A percentile compares a stretch with the other conserved stretches of the same genome.
phyloP scores from a whole-genome alignment of 2,888 invertebrate genomes.

The Argynnis bischoffii region DNA sequence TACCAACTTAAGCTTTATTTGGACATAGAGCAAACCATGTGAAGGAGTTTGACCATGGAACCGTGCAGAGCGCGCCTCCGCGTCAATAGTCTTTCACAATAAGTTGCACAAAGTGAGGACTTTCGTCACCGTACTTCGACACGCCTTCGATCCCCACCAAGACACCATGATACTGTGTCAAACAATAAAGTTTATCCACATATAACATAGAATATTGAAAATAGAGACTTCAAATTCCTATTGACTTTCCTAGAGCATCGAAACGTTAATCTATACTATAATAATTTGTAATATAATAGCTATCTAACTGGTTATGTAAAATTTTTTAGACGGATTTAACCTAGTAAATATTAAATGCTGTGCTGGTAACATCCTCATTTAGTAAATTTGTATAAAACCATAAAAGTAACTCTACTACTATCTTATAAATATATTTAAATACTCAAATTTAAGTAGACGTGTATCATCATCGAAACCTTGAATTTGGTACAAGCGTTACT shows the following conservation, averaged over 20 bases:
- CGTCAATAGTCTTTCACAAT: constrained; percentile 76
- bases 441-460: constrained; percentile 14
- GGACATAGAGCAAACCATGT: constrained; percentile 38
- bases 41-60: constrained; percentile 43
- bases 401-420: not conserved
- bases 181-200: constrained; percentile 6
- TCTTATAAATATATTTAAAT: constrained; percentile 7
- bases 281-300: not conserved
- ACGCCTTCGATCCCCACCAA: constrained; percentile 59
- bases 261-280: not conserved
- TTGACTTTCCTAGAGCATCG: not conserved
- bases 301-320: not conserved
- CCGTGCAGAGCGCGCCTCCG: constrained; percentile 55
- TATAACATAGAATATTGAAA: not conserved
- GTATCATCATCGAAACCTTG: constrained; percentile 41
- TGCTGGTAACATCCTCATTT: no score
- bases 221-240: not conserved
- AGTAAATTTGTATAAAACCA: not conserved
- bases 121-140: constrained; percentile 72
- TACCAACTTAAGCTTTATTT: constrained; percentile 15
- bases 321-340: not conserved
- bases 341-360: not conserved
- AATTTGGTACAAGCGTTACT: constrained; percentile 35
- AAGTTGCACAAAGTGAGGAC: constrained; percentile 71
- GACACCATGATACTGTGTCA: constrained; percentile 35